These are phyloP conservation scores for Montifringilla adamsi DNA, from an alignment of 2,113 vertebrate genomes.

Conservation along the genomic window DNA sequence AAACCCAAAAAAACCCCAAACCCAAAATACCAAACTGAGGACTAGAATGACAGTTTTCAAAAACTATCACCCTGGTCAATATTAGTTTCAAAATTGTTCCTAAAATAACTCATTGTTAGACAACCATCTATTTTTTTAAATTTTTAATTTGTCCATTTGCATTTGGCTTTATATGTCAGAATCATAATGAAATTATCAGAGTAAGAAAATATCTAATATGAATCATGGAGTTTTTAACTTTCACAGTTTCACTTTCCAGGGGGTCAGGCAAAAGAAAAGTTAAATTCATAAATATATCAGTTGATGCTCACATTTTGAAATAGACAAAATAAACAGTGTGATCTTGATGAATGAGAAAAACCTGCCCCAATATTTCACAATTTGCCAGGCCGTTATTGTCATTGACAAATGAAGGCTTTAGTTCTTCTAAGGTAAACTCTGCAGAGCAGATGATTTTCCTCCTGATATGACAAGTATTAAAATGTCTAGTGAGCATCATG, in stretches of 20 bases:
- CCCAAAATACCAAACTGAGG: fast-evolving
- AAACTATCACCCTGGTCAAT: not conserved
- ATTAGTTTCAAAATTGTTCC: not conserved
- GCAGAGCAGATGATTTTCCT: not conserved
- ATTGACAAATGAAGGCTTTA: not conserved
- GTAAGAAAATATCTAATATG: not conserved
- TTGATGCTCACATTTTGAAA: not conserved
- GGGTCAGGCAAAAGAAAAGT: not conserved
- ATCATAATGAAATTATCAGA: not conserved
- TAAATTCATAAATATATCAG: not conserved
- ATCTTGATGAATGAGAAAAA: not conserved
- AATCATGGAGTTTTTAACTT: not conserved
- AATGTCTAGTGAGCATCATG: not conserved
- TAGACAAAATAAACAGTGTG: not conserved
- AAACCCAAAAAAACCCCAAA: not conserved
- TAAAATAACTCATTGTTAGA: not conserved
- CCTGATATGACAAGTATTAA: not conserved
- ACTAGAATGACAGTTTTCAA: not conserved
- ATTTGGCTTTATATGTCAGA: not conserved
- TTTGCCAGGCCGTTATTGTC: not conserved
- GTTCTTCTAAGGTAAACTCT: not conserved
- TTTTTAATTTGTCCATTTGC: not conserved
- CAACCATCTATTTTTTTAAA: fast-evolving
- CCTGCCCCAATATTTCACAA: not conserved
- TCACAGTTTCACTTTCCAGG: not conserved